A percentile compares a stretch with the other conserved stretches of the same genome.
These are phyloP conservation scores for Didymodactylos carnosus DNA, from an alignment of 2,888 invertebrate genomes.

Conservation along the genomic window DNA sequence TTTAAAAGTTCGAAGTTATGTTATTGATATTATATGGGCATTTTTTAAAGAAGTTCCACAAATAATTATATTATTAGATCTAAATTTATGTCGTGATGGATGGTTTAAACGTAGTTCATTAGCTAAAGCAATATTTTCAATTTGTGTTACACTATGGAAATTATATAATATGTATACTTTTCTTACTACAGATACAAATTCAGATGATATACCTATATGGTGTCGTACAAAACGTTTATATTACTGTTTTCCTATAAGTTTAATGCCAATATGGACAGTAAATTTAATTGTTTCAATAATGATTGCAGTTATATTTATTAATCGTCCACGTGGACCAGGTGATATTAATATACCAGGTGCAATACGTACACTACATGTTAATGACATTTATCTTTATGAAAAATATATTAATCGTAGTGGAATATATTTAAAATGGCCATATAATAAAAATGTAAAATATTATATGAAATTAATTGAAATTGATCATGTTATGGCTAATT, in stretches of 20 bases:
- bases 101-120: background rate
- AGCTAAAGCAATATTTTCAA: background rate
- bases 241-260: background rate
- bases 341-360: background rate
- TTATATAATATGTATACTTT: background rate
- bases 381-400: background rate
- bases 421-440: background rate
- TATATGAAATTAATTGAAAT: background rate
- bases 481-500: background rate
- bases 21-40: background rate
- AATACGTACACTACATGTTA: background rate
- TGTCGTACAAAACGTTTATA: background rate
- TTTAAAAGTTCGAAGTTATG: background rate
- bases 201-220: background rate
- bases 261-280: background rate
- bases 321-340: background rate
- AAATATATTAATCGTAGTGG: background rate
- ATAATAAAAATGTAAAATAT: background rate
- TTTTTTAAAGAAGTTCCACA: background rate
- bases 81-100: background rate
- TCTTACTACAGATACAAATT: background rate
- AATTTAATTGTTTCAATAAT: background rate
- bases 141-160: background rate
- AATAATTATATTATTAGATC: background rate
- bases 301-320: background rate